These are phyloP conservation scores for Oreochromis aureus DNA, from an alignment of 2,113 vertebrate species.

Conservation along the genomic window DNA sequence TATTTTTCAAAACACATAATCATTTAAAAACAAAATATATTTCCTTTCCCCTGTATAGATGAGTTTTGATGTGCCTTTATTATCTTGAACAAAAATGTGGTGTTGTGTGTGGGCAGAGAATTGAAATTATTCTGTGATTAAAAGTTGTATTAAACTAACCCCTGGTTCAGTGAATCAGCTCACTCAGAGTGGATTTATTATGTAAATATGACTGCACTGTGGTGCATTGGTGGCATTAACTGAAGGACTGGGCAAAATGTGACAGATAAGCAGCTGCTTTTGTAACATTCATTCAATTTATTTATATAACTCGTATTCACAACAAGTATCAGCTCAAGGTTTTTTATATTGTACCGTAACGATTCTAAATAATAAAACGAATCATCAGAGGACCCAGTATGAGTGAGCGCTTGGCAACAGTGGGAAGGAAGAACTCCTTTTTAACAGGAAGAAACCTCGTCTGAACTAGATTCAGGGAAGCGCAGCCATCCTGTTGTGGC, in stretches of 20 bases:
- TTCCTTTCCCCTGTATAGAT: neutral
- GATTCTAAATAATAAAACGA: neutral
- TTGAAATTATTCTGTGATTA: neutral
- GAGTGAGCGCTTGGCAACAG: neutral
- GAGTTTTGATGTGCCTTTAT: neutral
- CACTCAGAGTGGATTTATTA: neutral
- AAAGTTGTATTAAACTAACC: neutral
- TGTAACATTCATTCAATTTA: neutral
- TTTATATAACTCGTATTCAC: neutral
- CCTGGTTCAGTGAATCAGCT: neutral
- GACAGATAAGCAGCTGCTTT: neutral
- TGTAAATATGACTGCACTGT: neutral
- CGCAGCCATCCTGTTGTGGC: neutral
- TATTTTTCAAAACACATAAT: neutral
- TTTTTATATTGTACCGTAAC: neutral
- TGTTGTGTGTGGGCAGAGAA: neutral
- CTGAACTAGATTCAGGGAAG: neutral
- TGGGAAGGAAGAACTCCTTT: neutral
- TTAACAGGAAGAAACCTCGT: neutral
- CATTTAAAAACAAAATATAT: neutral
- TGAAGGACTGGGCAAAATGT: neutral
- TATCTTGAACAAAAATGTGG: neutral
- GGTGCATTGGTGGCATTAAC: neutral
- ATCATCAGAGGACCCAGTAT: neutral
- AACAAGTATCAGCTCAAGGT: neutral